Base-by-base conservation (phyloP, 2,113 vertebrate species). In the Perca schrenkii region DNA sequence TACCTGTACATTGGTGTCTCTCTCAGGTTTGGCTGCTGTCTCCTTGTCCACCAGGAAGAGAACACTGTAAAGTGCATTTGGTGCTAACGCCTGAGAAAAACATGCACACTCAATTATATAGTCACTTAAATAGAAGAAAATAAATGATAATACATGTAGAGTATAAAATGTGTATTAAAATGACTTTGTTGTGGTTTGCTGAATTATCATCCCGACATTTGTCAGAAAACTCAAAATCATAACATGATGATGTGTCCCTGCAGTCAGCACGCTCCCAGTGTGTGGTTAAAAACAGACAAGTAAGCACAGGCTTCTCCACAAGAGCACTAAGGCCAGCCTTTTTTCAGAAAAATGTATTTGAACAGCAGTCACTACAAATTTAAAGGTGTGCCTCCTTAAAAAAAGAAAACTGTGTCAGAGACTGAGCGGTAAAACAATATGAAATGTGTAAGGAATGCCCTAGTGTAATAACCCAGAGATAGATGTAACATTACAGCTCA, bases 11-110 rank as follows among this genome's bases (percentile, higher is more conserved):
- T 65, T 28, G 22, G 93, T 43, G 66, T 96, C 96, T 86, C 93
- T 90, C 64, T 97, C 96, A 14, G 89, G 86, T 84, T 93, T 96
- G 74, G 91, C 89, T 22, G 93, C 65, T 25, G 89, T 83, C 49
- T 97, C 96, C 73, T 96, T 96, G 85, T 97, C 96, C 84, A 93
- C 88, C 80, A 97, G 86, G 63, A 96, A 83, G 71, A 97, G 82
- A 80, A 95, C 85, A 1, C 87, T 94, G 40, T 95, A 95, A 94
- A 97, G 94, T 95, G 94, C 94, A 89, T 95, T 94, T 80, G 95
- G 94, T 85, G 88, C 50, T 25, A 86, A 89, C 13, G 87, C 76
- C 95, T 96, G 84, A 40, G 13, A 53, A 86, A 82, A 28, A 78
- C 11, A 86, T 13, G 13, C 57, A 84, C 2, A 79, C 34, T 43